Evolutionary conservation across 2,113 vertebrate genomes (phyloP), one percentile per base, ranked within the genome.

Genomic region (Oplegnathus fasciatus): DNA sequence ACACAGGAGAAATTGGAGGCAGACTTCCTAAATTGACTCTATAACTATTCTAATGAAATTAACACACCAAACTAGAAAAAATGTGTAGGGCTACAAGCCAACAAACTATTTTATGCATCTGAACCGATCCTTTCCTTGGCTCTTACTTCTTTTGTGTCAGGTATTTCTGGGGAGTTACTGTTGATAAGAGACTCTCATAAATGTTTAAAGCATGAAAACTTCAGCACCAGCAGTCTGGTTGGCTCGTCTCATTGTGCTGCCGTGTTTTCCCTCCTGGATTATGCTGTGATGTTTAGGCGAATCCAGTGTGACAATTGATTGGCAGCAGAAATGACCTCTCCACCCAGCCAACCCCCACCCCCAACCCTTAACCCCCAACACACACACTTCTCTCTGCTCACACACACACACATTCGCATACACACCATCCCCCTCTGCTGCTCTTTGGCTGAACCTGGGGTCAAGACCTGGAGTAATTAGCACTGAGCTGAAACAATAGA

Each of bases 401-500:
- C 70, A 40, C 65, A 80, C 54, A 71, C 76, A 78, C 80, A 86
- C 78, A 86, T 26, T 46, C 75, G 2, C 66, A 87, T 44, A 80
- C 30, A 73, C 37, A 50, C 79, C 83, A 61, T 34, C 81, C 91
- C 85, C 80, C 85, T 78, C 80, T 26, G 40, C 82, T 83, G 84
- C 87, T 91, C 81, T 80, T 61, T 24, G 9, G 72, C 66, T 92
- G 88, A 93, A 91, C 88, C 87, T 26, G 70, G 72, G 94, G 93
- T 95, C 92, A 93, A 77, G 85, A 86, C 84, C 91, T 68, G 42
- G 75, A 89, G 92, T 94, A 94, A 94, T 95, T 94, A 93, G 92
- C 91, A 87, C 82, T 76, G 85, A 87, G 88, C 88, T 93, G 91
- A 92, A 93, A 95, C 94, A 95, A 95, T 95, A 89, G 88, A 75